Evolutionary conservation across 1,140 invertebrate genomes (phyloP).

Genomic region (Drosophila ohnishii): DNA sequence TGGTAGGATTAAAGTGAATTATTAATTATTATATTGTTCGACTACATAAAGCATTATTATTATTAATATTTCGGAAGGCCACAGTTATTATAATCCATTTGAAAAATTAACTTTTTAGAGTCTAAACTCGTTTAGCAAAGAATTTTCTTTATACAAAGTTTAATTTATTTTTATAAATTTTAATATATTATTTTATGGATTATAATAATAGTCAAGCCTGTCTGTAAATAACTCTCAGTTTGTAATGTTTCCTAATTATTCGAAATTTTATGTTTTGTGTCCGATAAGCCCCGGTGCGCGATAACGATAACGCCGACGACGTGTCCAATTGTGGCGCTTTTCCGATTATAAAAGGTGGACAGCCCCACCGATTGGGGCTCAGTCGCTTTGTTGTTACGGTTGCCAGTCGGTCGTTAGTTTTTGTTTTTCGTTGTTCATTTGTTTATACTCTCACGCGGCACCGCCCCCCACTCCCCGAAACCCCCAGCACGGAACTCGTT

Average conservation of each 20-base stretch:
- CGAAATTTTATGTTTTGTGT: constrained; percentile 14
- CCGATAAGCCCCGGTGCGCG: constrained; percentile 28
- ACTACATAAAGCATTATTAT: not conserved
- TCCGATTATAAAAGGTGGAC: constrained; percentile 69
- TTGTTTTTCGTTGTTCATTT: constrained; percentile 70
- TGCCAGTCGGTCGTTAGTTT: constrained; percentile 68
- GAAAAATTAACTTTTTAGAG: not conserved
- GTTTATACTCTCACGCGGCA: constrained; percentile 49
- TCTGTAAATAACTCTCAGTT: not conserved
- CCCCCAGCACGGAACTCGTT: constrained; percentile 34
- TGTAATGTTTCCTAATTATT: not conserved
- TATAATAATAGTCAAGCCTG: too few relatives aligned
- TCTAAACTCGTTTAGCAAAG: not conserved
- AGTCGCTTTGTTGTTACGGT: constrained; percentile 61
- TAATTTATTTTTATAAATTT: not conserved
- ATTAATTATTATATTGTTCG: not conserved
- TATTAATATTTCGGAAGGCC: not conserved
- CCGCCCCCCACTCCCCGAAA: constrained; percentile 20
- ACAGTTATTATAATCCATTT: not conserved
- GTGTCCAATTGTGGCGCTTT: constrained; percentile 39
- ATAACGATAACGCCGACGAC: constrained; percentile 36
- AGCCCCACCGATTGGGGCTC: constrained; percentile 40
- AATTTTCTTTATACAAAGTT: not conserved
- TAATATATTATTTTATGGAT: too few relatives aligned
- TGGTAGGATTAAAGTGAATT: not conserved